Evolutionary conservation across 2,797 vertebrate genomes (phyloP), one percentile per base, ranked within the genome.

Genomic region (Neopelma chrysocephalum): DNA sequence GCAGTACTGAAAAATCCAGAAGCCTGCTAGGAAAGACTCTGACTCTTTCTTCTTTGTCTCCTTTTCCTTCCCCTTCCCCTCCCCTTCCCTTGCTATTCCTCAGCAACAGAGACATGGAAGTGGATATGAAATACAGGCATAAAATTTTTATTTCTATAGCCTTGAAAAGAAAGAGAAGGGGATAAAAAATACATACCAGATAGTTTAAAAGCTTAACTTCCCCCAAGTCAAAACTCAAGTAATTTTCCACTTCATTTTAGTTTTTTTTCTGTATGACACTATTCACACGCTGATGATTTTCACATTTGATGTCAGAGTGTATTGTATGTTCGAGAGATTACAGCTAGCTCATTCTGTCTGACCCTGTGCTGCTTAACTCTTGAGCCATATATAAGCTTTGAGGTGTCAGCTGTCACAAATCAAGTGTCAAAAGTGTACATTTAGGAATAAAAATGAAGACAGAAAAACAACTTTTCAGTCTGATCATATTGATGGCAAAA

Each of bases 401-500:
- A 86, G 64, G 50, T 96, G 94, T 95, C 95, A 96, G 65, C 61
- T 84, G 89, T 88, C 83, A 94, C 89, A 97, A 96, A 96, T 97
- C 94, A 97, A 97, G 62, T 78, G 88, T 81, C 96, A 96, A 58
- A 78, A 91, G 64, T 34, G 62, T 89, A 92, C 82, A 57, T 82
- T 83, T 43, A 68, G 94, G 89, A 96, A 96, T 97, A 96, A 94
- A 97, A 97, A 96, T 89, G 94, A 90, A 82, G 92, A 95, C 14
- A 93, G 89, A 94, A 93, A 92, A 96, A 92, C 76, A 94, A 66
- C 70, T 85, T 96, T 91, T 92, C 89, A 94, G 54, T 48, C 54
- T 90, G 61, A 76, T 75, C 58, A 82, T 88, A 89, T 70, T 94
- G 90, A 96, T 85, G 80, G 86, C 50, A 92, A 94, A 94, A 91